phyloP scores from a whole-genome alignment of 1,140 invertebrate species.

The Vollenhovia emeryi region DNA sequence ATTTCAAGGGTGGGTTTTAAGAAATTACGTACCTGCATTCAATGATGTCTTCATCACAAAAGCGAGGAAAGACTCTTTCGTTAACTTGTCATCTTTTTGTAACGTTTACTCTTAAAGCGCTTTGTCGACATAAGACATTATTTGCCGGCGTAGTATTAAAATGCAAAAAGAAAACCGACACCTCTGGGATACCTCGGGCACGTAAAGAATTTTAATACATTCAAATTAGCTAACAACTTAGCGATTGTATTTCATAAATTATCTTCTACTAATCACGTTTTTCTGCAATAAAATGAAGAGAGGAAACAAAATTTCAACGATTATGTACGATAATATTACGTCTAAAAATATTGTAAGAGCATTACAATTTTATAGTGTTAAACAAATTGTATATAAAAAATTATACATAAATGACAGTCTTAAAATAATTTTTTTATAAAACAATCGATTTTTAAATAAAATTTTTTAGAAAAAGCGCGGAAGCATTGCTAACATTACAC shows the following conservation, averaged over 20 bases:
- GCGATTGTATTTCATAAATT: constrained; percentile 7
- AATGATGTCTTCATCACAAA: constrained; percentile 2
- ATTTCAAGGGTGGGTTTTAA: not conserved
- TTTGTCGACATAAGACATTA: constrained; percentile 47
- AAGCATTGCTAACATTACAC: not conserved
- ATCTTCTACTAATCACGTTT: not conserved
- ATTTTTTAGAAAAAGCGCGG: not conserved
- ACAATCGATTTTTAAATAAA: not conserved
- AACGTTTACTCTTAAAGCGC: constrained; percentile 42
- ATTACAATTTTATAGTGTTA: too few relatives aligned
- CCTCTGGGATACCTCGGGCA: constrained; percentile 1
- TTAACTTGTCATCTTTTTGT: constrained; percentile 60
- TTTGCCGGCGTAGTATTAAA: constrained; percentile 45
- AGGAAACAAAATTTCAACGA: not conserved
- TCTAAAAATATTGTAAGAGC: not conserved
- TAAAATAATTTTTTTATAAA: not conserved
- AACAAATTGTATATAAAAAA: too few relatives aligned
- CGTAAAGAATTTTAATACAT: constrained; percentile 36
- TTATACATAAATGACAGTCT: not conserved
- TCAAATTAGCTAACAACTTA: constrained; percentile 20
- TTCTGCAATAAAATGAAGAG: not conserved
- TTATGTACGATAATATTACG: not conserved
- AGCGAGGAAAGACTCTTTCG: constrained; percentile 42
- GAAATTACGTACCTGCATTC: not conserved
- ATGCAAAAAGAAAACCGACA: constrained; percentile 43